Base-by-base conservation (phyloP, 2,888 invertebrate genomes). In the Tridacna crocea region DNA sequence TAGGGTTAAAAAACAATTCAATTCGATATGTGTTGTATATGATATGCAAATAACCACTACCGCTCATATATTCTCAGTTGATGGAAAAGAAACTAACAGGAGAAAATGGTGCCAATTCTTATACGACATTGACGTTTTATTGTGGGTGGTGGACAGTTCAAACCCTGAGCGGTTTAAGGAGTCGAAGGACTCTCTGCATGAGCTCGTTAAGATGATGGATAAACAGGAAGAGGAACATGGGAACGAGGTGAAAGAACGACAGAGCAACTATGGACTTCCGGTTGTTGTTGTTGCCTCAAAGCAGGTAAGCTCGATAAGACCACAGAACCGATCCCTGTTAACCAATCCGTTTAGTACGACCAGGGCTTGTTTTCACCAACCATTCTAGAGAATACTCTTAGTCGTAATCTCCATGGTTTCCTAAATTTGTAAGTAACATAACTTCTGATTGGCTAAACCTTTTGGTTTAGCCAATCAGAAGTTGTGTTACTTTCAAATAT, bases 61-160 rank as follows among this genome's bases (percentile, higher is more conserved):
- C 8, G 8, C 8, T 36, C 36, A 36, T 61, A n/a, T 61, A 3
- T 61, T 61, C 26, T 3, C 26, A 70, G 70, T 70, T 8, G 51
- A 51, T 22, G 70, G 70, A 1, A 51, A 24, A 15, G 47, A 24
- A 0, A 24, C 48, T 12, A 70, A 70, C 70, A 48, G 70, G n/a
- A 48, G 22, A 15, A 70, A 70, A 70, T 70, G 70, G 70, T 70
- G 48, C 24, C 70, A 70, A 46, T 70, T 70, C 51, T 51, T 70
- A 47, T 70, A 70, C 24, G 51, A 72, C 22, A 78, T 73, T 8
- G 80, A 80, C 63, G 65, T 80, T 11, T 63, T 80, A 6, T 19
- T 83, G 10, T 83, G 83, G 83, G 77, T 80, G 22, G 83, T 83
- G 15, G 83, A 83, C 75, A 83, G 83, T 65, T 78, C 80, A 8